Evolutionary conservation across 35 echinoderm and acorn worm genomes (phyloP), one percentile per base, ranked within the genome.

Genomic region (Apostichopus japonicus): DNA sequence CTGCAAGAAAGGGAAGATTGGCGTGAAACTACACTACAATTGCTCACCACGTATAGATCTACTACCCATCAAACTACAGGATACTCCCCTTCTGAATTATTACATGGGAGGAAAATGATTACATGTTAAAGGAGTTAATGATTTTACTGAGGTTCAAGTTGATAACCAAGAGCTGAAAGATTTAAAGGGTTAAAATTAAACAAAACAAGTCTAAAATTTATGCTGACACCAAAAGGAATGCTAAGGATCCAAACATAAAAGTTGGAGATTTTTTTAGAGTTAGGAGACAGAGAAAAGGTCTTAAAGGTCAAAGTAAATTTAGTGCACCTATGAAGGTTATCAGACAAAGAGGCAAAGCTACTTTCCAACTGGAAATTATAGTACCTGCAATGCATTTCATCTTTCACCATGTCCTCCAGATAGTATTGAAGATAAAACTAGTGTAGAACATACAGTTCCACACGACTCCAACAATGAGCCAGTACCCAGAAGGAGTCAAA

Each of bases 31-130:
- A 87, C 86, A 8, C 19, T 90, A 75, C 92, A 93, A 58, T 77
- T 93, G 53, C 79, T 96, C 10, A 23, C 72, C 23, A 79, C 92
- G 1, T 96, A 96, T 77, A 77, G 77, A 24, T 96, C 92, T 24
- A 93, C 92, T n/a, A 92, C 95, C 5, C 95, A 96, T 61, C 62
- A 79, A 59, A 93, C 92, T 33, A 96, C 95, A 53, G 92, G 92
- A 10, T 84, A 93, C 19, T 91, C 92, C 23, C 92, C 87, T 54
- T 84, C 95, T 54, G 92, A 96, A 88, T 67, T 95, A 15, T 65
- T 95, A 6, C 73, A 93, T 79, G 82, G 91, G 5, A 53, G 91
- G 53, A 87, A 79, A 53, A 92, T 92, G 78, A 11, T 17, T 95
- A 71, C 88, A 92, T 80, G 80, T 88, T 62, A 24, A 44, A 76